Evolutionary conservation across 2,797 vertebrate genomes (phyloP), one percentile per base, ranked within the genome.

Genomic region (Tragelaphus oryx): DNA sequence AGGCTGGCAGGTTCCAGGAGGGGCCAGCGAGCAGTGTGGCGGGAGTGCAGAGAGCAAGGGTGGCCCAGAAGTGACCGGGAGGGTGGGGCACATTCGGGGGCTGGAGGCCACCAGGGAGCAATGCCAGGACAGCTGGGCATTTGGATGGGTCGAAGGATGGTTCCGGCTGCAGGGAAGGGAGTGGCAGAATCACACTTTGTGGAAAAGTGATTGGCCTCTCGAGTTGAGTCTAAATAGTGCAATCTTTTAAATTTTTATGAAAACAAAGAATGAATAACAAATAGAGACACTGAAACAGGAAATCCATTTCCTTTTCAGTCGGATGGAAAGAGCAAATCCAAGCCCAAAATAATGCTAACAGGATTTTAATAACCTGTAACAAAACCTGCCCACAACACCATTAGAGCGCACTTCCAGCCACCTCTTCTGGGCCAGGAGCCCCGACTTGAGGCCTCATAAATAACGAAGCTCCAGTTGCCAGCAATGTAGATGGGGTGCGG

Each of bases 211-310:
- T 20, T 46, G 65, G 74, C 54, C 78, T 68, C 87, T 48, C 46
- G 14, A 8, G 92, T 92, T 50, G 65, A 33, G n/a, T 89, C 95
- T 95, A 94, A 95, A 95, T 57, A 71, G 80, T 78, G 86, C 68
- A 14, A 30, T 89, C 83, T 83, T 94, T 96, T 87, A 95, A 93
- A 95, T 81, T 95, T 97, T 96, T 81, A 96, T 92, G 87, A 55
- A 95, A 96, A 93, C 86, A 89, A 81, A 88, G 81, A 95, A 93
- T 37, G 94, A 93, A 79, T 92, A 95, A 89, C 71, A 57, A 95
- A 89, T 62, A 89, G 80, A 93, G 83, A 94, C 52, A 20, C 60
- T 33, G 83, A 87, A 92, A 59, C 81, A 78, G 78, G 93, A 96
- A 91, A 85, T 52, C 33, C 76, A 52, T 85, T 89, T 95, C 86